Base-by-base conservation (phyloP, 2,888 invertebrate genomes). In the Noctua pronuba region DNA sequence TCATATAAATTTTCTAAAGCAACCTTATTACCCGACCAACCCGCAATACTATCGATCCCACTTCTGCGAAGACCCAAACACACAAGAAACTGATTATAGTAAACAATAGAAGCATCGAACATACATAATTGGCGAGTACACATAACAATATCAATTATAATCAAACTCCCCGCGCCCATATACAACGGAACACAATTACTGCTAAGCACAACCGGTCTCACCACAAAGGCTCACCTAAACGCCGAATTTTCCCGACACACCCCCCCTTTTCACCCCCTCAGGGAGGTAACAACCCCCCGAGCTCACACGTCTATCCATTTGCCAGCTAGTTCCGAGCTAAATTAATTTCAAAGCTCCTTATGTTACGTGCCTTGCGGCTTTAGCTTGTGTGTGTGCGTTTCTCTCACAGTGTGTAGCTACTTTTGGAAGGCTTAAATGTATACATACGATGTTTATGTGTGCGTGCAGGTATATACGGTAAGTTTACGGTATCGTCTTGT, bases 291-390 rank as follows among this genome's bases (percentile, higher is more conserved):
- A 88, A 86, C 92, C 86, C 92, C 82, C 95, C 91, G 91, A 92
- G 94, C 96, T 95, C 96, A 96, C 96, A 96, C 96, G 96, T 96
- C 96, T 96, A 96, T 96, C 96, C 96, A 96, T 96, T 96, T 96
- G 96, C 96, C 95, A 96, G 96, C 96, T 96, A 96, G 96, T 96
- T 96, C 96, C 96, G 95, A 95, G 96, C 96, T 96, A 96, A 96
- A 96, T 96, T 96, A 96, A 96, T 96, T 96, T 96, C 96, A 95
- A 96, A 96, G 96, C 96, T 96, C 96, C 96, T 96, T 96, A 96
- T 96, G 96, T 96, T 96, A 96, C 96, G 96, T 96, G 96, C 96
- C 96, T 96, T 96, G 96, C 95, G 96, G 96, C 96, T 96, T 96
- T 95, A 90, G 89, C 90, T 76, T 91, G 89, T 84, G 89, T 95